Conservation (phyloP, 1,140 invertebrate genomes). For the Dolichoris vasculosae region DNA sequence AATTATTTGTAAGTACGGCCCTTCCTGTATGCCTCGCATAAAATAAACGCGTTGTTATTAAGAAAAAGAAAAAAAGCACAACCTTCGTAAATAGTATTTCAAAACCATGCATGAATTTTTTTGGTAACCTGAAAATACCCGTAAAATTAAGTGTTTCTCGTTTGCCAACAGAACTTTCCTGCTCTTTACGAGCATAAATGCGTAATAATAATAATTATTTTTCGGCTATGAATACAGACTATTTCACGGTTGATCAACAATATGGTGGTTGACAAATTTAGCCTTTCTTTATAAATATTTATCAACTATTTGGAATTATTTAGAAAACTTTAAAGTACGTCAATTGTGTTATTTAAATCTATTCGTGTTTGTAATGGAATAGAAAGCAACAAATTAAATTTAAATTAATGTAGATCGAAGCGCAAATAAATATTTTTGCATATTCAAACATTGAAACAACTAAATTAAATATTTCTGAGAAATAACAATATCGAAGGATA, state of each 20-base stretch:
- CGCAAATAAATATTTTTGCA: no score
- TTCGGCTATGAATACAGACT: constrained; percentile 29
- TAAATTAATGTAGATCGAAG: no score
- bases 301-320: background rate
- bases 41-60: constrained; percentile 17
- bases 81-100: background rate
- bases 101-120: constrained; percentile 18
- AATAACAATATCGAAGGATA: no score
- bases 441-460: no score
- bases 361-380: no score
- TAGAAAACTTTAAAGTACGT: no score
- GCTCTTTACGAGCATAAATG: constrained; percentile 46
- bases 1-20: constrained; percentile 24
- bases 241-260: background rate
- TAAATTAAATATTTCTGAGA: no score
- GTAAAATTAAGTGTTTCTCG: constrained; percentile 45
- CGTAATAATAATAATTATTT: constrained; percentile 55
- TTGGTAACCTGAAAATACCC: constrained; percentile 28
- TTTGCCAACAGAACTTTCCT: constrained; percentile 45
- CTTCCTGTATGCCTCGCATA: constrained; percentile 5
- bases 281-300: background rate
- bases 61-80: background rate
- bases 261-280: background rate
- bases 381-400: no score
- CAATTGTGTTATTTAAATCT: no score